phyloP scores from a whole-genome alignment of 53 echinoderm and acorn worm genomes.

The Antedon mediterranea region DNA sequence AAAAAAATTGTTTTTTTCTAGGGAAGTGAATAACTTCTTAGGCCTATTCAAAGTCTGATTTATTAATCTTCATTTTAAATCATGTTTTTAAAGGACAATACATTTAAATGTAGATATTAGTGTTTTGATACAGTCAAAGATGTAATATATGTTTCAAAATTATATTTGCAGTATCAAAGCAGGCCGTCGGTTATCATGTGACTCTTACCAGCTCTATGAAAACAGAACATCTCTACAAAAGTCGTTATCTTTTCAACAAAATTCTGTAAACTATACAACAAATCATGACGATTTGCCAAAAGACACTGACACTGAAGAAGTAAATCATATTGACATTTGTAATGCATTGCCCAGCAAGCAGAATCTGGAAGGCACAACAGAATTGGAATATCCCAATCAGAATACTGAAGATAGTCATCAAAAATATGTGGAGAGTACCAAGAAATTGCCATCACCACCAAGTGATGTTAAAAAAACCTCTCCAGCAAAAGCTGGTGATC shows the following conservation, averaged over 20 bases:
- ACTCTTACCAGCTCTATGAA: constrained; percentile 45
- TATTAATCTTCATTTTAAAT: too few relatives aligned
- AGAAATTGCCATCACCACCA: neutral
- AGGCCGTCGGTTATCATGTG: constrained; percentile 45
- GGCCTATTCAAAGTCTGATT: too few relatives aligned
- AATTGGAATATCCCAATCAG: neutral
- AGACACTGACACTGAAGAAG: too few relatives aligned
- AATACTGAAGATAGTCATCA: neutral
- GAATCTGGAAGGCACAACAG: neutral
- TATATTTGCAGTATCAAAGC: constrained; percentile 65
- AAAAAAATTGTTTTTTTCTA: too few relatives aligned
- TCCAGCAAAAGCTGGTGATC: constrained; percentile 56
- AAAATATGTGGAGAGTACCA: neutral
- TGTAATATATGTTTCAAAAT: too few relatives aligned
- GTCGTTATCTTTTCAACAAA: constrained; percentile 16
- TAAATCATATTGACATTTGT: too few relatives aligned
- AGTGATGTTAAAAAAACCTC: constrained; percentile 1
- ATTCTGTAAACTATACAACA: too few relatives aligned
- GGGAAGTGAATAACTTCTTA: too few relatives aligned
- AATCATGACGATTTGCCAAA: neutral
- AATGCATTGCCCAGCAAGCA: neutral
- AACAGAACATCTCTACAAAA: constrained; percentile 33
- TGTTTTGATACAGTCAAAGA: too few relatives aligned
- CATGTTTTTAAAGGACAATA: too few relatives aligned
- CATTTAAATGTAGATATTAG: too few relatives aligned